Evolutionary conservation across 2,113 vertebrate genomes (phyloP), one percentile per base, ranked within the genome.

Genomic region (Sapajus apella): DNA sequence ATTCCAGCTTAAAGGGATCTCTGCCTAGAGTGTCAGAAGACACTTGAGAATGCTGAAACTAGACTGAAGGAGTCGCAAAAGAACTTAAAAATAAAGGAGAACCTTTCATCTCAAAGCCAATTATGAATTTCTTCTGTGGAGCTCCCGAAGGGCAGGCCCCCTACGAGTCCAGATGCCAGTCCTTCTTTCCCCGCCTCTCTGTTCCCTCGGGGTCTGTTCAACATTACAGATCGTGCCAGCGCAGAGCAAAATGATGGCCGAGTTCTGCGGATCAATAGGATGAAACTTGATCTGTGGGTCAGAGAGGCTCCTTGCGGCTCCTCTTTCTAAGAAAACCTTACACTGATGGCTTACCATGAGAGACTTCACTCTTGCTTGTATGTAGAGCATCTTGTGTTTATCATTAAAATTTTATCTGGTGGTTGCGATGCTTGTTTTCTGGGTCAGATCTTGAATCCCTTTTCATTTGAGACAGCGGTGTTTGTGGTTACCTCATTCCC

Each of bases 401-500:
- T 98, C 98, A 99, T 99, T 98, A 99, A 99, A 98, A 96, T 99
- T 99, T 98, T 98, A 99, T 98, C 98, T 98, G 43, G 98, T 20
- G 98, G 98, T 99, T 99, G 98, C 98, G 97, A 98, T 98, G 97
- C 99, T 99, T 99, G 99, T 99, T 99, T 99, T 98, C 98, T 99
- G 98, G 98, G 98, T 99, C 99, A 98, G 98, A 94, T 98, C 98
- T 98, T 91, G 98, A 98, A 97, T 99, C 98, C 98, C 99, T 99
- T 99, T 98, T 99, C 99, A 99, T 99, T 98, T 98, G 98, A 99
- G 99, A 98, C 98, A 72, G 96, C 0, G 97, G 98, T 99, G 98
- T 98, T 98, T 99, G 99, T 98, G 98, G 99, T 99, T 99, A 99
- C 99, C 99, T 99, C 99, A 99, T 98, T 98, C 98, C 98, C 98